Evolutionary conservation across 2,113 vertebrate genomes (phyloP).

Genomic region (Caranx ignobilis): DNA sequence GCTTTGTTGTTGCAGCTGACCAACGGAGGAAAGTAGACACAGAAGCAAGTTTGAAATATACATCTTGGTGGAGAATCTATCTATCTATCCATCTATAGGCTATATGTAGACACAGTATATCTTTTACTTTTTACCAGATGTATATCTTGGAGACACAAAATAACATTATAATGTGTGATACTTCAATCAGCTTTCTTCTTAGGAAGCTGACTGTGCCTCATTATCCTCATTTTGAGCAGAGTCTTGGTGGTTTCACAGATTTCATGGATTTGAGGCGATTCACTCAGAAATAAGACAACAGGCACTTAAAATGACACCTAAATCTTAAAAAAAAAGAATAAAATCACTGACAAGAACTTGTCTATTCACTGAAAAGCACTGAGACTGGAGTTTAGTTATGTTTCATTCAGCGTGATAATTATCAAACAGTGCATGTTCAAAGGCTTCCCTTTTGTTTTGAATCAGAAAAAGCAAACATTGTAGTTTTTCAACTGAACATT

Average conservation of each 20-base stretch:
- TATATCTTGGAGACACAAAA: background rate
- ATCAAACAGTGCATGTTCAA: background rate
- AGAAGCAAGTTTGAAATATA: background rate
- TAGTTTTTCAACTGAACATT: background rate
- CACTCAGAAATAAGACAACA: background rate
- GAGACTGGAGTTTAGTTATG: background rate
- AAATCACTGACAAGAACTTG: background rate
- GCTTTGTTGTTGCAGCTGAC: slow-evolving; percentile 16
- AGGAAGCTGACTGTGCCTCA: background rate
- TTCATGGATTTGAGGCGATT: slow-evolving; percentile 1
- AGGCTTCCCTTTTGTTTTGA: background rate
- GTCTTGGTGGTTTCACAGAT: slow-evolving; percentile 3
- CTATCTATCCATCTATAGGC: too few species aligned
- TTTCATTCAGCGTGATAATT: background rate
- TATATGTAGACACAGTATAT: background rate
- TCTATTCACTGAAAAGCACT: background rate
- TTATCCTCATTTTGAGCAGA: background rate
- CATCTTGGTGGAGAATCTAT: background rate
- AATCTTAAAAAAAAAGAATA: background rate
- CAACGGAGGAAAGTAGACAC: slow-evolving; percentile 4
- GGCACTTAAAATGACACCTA: background rate
- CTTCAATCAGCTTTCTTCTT: background rate
- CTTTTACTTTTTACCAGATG: background rate
- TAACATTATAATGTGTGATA: background rate
- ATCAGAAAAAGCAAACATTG: background rate